Evolutionary conservation across 2,113 vertebrate species (phyloP), one percentile per base, ranked within the genome.

Genomic region (Mesitornis unicolor): DNA sequence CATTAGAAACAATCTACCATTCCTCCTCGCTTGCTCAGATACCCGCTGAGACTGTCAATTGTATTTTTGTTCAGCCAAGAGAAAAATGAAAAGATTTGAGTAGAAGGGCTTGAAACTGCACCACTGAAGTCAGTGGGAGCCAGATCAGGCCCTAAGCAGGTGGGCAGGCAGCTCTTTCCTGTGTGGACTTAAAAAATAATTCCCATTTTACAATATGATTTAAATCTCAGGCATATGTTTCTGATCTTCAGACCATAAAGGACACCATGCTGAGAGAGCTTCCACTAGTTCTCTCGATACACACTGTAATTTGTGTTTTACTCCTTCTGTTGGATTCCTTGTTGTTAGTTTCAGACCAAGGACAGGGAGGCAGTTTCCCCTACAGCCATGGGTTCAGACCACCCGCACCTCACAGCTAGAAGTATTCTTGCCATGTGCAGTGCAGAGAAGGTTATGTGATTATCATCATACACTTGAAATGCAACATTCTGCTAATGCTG

Each of bases 31-130:
- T 53, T 78, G 86, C 80, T 93, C 90, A 84, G 90, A 76, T 90
- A 80, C 92, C 94, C 90, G 90, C 95, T 92, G 96, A 92, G 90
- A 87, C 83, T 7, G 2, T 35, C 95, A 91, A 95, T 42, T 96
- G 89, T 77, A 69, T 90, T 94, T 94, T 84, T 89, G 93, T 83
- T 93, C 92, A 96, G 91, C 36, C 88, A 96, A 95, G 92, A 90
- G 92, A 93, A 87, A 96, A 96, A 94, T 60, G 14, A 95, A 96
- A 84, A 63, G 86, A 78, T 89, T 60, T 65, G 83, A 84, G 80
- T 63, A 92, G 76, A 92, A 91, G 51, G 43, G 60, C n/a, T 88
- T 84, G 50, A 73, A 89, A 89, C 31, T n/a, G 50, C 48, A 82
- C 64, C 83, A 87, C 24, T 92, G 86, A 84, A 89, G 77, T 47